Evolutionary conservation across 2,888 invertebrate species (phyloP).

Genomic region (Hypercompe scribonia): DNA sequence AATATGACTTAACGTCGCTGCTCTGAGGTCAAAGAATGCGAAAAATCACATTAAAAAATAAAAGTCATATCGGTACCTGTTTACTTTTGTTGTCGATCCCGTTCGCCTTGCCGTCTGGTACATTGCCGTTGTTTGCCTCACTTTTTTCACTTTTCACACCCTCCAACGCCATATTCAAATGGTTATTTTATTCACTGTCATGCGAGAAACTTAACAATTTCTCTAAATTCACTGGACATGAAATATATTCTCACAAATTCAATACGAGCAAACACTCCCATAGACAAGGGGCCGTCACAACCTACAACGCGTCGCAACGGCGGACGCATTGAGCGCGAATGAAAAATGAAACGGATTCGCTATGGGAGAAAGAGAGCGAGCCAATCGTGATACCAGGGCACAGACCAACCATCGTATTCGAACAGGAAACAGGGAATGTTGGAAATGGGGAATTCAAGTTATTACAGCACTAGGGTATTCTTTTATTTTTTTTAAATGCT

Average conservation of each 20-base stretch:
- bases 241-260: constrained; percentile 74
- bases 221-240: constrained; percentile 70
- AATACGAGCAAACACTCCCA: constrained; percentile 79
- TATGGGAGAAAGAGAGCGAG: constrained; percentile 60
- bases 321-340: constrained; percentile 83
- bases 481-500: too few relatives aligned
- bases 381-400: constrained; percentile 42
- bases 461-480: background rate
- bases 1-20: constrained; percentile 16
- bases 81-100: constrained; percentile 87
- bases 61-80: constrained; percentile 78
- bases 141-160: constrained; percentile 86
- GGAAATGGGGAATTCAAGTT: constrained; percentile 8
- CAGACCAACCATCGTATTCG: constrained; percentile 40
- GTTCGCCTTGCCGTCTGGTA: constrained; percentile 84
- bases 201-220: constrained; percentile 72
- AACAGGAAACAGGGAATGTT: background rate
- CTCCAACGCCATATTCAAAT: constrained; percentile 84
- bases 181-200: constrained; percentile 82
- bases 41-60: constrained; percentile 58
- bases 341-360: constrained; percentile 63
- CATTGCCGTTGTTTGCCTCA: constrained; percentile 84
- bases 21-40: constrained; percentile 35
- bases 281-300: constrained; percentile 74
- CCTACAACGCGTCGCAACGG: constrained; percentile 61